These are phyloP conservation scores for Masnerella sp. DNA, from an alignment of 2,888 invertebrate species.

Conservation along the genomic window DNA sequence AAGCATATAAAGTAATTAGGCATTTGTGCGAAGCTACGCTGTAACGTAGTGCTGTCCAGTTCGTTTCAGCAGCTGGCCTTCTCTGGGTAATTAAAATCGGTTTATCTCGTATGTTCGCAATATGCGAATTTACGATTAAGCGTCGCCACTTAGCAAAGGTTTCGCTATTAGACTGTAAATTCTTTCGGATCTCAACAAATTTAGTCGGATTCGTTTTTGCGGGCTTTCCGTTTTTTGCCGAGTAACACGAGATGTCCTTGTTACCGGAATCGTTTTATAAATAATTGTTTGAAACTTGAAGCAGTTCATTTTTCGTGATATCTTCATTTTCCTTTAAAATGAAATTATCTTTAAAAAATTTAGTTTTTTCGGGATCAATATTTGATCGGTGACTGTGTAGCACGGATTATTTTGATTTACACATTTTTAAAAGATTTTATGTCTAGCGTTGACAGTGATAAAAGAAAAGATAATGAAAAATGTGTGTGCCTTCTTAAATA, in stretches of 20 bases:
- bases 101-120: conserved; percentile 56
- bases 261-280: too few species aligned
- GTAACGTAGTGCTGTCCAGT: conserved; percentile 67
- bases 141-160: conserved; percentile 58
- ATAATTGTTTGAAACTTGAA: too few species aligned
- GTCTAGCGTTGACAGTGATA: too few species aligned
- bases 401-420: too few species aligned
- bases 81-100: conserved; percentile 62
- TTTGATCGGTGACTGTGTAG: too few species aligned
- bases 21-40: conserved; percentile 64
- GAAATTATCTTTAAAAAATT: too few species aligned
- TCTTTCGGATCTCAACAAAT: conserved; percentile 35
- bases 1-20: conserved; percentile 67
- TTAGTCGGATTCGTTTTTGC: conserved; percentile 20
- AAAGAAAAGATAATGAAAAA: too few species aligned
- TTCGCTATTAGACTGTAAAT: conserved; percentile 51
- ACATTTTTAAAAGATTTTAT: too few species aligned
- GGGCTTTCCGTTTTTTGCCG: conserved; percentile 10
- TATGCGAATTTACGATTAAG: conserved; percentile 58
- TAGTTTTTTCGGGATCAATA: too few species aligned
- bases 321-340: too few species aligned
- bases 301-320: too few species aligned
- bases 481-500: too few species aligned
- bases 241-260: neutral
- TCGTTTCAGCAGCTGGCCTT: conserved; percentile 66